Base-by-base conservation (phyloP, 2,888 invertebrate genomes). In the Mesorhabditis sp. region DNA sequence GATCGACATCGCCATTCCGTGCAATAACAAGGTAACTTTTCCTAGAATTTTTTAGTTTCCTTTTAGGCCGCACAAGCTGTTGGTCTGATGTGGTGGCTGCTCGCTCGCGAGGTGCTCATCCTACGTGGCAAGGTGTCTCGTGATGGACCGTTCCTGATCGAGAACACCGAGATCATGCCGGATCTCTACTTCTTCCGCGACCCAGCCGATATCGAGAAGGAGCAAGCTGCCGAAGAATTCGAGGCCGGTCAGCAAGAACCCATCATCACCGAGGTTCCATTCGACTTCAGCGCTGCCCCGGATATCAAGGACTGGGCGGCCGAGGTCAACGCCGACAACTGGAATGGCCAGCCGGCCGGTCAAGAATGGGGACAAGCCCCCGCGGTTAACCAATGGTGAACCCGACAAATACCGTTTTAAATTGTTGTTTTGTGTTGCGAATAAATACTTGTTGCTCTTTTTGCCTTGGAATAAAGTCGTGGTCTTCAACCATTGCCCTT, bases 101-200 rank as follows among this genome's bases (percentile, higher is more conserved):
- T 98, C 86, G 93, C 98, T 4, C 92, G 98, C 83, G 98, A 99
- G 88, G 90, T 91, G 43, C 90, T 97, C 58, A 92, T 96, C 80
- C 91, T 98, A 69, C 91, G 96, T 68, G 98, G 98, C 61, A 91
- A 91, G 69, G 93, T 97, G 82, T 82, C 79, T 43, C 92, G 97
- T 73, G 93, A 94, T 85, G 93, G 94, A 79, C 98, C 97, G 95
- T 84, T 86, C 78, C 76, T 80, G 43, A 76, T 85, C 50, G 83
- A 85, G 65, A 83, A 82, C 75, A 83, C 84, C 76, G 81, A 83
- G 69, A 93, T 98, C 65, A 97, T 97, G 82, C 96, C 96, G 0
- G 98, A 98, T 88, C 90, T 98, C 86, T 98, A 95, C 92, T 97
- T 98, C 92, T 97, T 94, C 90, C 92, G 98, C 86, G 97, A 98